Conservation (phyloP, 1,140 invertebrate genomes). For the Neodiprion virginianus region DNA sequence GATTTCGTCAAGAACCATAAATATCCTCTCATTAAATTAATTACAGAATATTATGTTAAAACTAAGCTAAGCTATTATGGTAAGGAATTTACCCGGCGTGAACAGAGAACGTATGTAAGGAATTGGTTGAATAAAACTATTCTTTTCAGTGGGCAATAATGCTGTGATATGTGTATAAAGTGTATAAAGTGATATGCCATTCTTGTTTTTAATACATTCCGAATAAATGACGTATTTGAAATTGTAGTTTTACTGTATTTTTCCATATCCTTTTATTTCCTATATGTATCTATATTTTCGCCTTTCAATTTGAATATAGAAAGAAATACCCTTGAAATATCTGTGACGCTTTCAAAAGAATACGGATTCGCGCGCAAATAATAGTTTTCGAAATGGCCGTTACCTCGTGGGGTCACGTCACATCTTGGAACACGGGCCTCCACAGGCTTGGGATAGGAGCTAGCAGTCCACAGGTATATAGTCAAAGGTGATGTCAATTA, state of each 20-base stretch:
- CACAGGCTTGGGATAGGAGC: neutral
- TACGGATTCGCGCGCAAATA: neutral
- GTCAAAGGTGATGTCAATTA: too few species aligned
- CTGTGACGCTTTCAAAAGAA: neutral
- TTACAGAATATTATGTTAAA: neutral
- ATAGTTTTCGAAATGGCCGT: neutral
- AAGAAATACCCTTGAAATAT: neutral
- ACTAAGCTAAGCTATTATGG: neutral
- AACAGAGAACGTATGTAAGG: neutral
- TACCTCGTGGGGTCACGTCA: neutral
- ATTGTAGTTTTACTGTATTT: neutral
- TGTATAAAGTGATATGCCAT: neutral
- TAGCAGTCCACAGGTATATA: neutral
- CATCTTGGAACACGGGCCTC: neutral
- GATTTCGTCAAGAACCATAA: too few species aligned
- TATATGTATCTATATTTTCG: neutral
- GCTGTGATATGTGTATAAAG: neutral
- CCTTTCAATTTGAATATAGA: neutral
- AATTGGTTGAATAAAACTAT: neutral
- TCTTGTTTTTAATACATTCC: neutral
- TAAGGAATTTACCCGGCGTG: neutral
- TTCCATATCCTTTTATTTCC: neutral
- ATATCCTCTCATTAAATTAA: neutral
- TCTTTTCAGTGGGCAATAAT: conserved; percentile 3
- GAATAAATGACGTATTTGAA: neutral